Evolutionary conservation across 2,888 invertebrate species (phyloP).

Genomic region (Heliconius erato): DNA sequence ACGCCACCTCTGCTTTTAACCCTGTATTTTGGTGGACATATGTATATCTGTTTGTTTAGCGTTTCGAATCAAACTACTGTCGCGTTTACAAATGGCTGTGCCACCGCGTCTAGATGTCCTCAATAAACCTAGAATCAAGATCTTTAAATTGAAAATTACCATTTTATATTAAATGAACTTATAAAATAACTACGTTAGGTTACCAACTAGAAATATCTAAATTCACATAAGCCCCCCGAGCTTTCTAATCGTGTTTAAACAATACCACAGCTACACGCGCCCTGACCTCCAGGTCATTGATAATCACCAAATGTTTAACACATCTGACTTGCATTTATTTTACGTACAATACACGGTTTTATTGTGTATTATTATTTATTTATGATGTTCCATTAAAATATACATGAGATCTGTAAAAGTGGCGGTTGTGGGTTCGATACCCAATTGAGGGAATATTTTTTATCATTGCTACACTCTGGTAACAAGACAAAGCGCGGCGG

Average conservation of each 20-base stretch:
- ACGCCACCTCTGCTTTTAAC: not conserved
- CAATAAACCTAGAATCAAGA: not conserved
- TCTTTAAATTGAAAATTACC: not conserved
- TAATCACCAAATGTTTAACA: conserved; percentile 41
- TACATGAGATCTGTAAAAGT: not conserved
- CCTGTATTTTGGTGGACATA: not conserved
- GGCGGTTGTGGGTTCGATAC: not conserved
- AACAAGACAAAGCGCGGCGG: too few relatives aligned
- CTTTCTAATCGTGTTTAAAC: conserved; percentile 40
- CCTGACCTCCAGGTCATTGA: conserved; percentile 40
- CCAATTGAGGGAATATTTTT: not conserved
- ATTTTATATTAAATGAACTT: not conserved
- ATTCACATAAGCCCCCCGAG: not conserved
- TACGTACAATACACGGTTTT: conserved; percentile 29
- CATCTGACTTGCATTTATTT: conserved; percentile 22
- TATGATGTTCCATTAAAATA: not conserved
- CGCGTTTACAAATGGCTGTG: not conserved
- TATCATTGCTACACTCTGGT: too few relatives aligned
- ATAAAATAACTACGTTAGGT: not conserved
- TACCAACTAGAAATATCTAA: conserved; percentile 4
- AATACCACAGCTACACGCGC: conserved; percentile 7
- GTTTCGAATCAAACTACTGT: not conserved
- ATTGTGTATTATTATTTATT: conserved; percentile 6
- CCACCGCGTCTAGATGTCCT: not conserved
- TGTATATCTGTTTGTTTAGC: too few relatives aligned